These are phyloP conservation scores for Rhinichthys osculus DNA, from an alignment of 2,797 vertebrate genomes.

Conservation along the genomic window DNA sequence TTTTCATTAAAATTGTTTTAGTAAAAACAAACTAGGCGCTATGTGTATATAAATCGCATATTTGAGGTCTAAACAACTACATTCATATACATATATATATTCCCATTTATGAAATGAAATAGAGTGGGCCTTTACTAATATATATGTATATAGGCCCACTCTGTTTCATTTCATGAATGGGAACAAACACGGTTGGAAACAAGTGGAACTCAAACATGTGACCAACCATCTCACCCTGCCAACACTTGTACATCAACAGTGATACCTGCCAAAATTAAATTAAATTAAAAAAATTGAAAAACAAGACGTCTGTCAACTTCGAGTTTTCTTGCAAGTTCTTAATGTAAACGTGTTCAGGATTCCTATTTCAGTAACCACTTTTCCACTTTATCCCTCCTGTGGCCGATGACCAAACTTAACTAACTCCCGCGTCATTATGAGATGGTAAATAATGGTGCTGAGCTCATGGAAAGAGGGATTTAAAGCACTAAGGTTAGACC, in stretches of 20 bases:
- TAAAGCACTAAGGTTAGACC: not conserved
- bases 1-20: not conserved
- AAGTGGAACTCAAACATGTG: not conserved
- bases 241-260: not conserved
- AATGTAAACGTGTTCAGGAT: not conserved
- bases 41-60: not conserved
- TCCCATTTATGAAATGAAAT: too few relatives aligned
- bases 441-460: conserved; percentile 40
- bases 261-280: not conserved
- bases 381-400: conserved; percentile 2
- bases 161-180: not conserved
- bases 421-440: conserved; percentile 9
- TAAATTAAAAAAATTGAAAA: not conserved
- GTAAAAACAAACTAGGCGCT: not conserved
- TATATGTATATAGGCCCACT: too few relatives aligned
- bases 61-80: not conserved
- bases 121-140: too few relatives aligned
- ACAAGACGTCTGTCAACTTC: not conserved
- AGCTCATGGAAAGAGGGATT: conserved; percentile 39
- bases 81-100: not conserved
- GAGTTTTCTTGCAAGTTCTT: not conserved
- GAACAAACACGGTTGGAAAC: not conserved
- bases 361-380: not conserved
- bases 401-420: conserved; percentile 1
- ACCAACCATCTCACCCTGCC: not conserved